Evolutionary conservation across 2,113 vertebrate genomes (phyloP).

Genomic region (Oceanodroma tethys): DNA sequence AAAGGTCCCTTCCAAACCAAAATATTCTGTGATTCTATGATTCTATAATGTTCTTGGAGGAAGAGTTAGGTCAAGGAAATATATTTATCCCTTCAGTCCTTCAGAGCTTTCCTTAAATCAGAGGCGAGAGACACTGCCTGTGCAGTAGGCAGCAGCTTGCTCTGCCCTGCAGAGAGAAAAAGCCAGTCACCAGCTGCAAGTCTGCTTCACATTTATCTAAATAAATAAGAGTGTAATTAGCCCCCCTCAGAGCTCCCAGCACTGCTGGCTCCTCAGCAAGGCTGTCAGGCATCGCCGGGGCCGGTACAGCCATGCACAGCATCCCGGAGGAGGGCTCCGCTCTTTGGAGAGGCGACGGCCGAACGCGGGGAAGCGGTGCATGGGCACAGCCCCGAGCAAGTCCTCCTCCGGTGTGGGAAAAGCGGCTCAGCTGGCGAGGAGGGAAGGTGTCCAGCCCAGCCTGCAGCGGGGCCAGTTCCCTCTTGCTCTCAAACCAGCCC

Average conservation of each 20-base stretch:
- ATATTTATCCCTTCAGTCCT: not conserved
- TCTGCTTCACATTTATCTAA: not conserved
- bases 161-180: not conserved
- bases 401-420: accelerated
- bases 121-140: not conserved
- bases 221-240: not conserved
- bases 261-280: not conserved
- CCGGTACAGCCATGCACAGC: not conserved
- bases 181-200: not conserved
- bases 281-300: not conserved
- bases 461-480: not conserved
- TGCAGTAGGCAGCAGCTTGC: not conserved
- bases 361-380: accelerated
- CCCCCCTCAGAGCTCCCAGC: not conserved
- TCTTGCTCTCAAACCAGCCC: not conserved
- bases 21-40: too few species aligned
- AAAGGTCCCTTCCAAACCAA: too few species aligned
- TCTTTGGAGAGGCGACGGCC: not conserved
- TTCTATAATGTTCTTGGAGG: not conserved
- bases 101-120: not conserved
- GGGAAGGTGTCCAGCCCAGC: not conserved
- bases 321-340: not conserved
- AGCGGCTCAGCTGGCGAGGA: not conserved
- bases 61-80: not conserved
- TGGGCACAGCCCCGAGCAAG: not conserved